Evolutionary conservation across 2,113 vertebrate species (phyloP).

Genomic region (Chaenogobius annularis): DNA sequence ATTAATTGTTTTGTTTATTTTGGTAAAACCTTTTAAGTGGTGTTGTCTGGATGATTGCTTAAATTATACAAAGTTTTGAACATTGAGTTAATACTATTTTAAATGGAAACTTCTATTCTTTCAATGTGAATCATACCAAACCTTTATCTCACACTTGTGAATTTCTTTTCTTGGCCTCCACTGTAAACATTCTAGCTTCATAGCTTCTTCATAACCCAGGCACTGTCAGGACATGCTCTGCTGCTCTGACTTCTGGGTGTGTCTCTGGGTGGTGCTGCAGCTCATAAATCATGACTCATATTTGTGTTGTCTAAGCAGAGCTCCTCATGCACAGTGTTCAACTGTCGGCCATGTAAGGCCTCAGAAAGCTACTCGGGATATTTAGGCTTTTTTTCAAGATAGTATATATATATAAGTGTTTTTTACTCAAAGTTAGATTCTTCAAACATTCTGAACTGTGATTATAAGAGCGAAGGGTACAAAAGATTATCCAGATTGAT

Average conservation of each 20-base stretch:
- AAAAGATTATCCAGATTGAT: no score
- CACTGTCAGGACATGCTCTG: slow-evolving; percentile 40
- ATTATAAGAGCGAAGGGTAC: no score
- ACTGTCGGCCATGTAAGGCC: not conserved
- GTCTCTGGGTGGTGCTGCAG: slow-evolving; percentile 34
- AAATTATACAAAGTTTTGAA: not conserved
- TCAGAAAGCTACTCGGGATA: no score
- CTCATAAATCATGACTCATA: slow-evolving; percentile 45
- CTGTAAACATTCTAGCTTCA: not conserved
- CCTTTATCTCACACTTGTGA: not conserved
- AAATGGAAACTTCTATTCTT: no score
- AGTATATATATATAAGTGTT: no score
- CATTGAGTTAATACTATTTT: no score
- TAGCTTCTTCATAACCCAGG: slow-evolving; percentile 21
- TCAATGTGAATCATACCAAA: not conserved
- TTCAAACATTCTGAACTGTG: no score
- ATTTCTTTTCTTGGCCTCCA: not conserved
- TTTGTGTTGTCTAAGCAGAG: slow-evolving; percentile 12
- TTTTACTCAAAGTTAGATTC: no score
- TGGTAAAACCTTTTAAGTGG: no score
- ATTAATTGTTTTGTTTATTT: no score
- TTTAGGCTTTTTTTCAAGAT: no score
- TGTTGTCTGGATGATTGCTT: not conserved
- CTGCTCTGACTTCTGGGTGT: slow-evolving; percentile 35
- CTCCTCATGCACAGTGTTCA: not conserved